A percentile compares a stretch with the other conserved stretches of the same genome.
phyloP scores from a whole-genome alignment of 2,888 invertebrate species.

The Nymphalis urticae region DNA sequence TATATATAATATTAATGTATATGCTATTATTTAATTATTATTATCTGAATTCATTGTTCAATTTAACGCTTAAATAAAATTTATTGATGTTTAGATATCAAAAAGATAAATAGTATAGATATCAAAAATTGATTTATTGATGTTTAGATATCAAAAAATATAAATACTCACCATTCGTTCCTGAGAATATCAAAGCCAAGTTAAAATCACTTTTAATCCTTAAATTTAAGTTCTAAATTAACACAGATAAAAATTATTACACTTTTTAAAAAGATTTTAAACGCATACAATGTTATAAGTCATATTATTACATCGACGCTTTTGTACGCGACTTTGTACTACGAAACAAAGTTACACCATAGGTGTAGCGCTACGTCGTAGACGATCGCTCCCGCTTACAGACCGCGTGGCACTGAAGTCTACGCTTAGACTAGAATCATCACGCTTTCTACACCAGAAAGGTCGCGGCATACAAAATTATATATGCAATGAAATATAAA shows the following conservation, averaged over 20 bases:
- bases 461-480: conserved; percentile 20
- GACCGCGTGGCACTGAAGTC: conserved; percentile 62
- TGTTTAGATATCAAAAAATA: too few species aligned
- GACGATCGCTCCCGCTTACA: conserved; percentile 63
- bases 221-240: not conserved
- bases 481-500: too few species aligned
- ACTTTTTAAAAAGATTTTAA: not conserved
- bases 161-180: too few species aligned
- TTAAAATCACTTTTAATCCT: not conserved
- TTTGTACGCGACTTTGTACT: conserved; percentile 20
- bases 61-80: too few species aligned
- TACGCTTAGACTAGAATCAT: conserved; percentile 27
- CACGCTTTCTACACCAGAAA: conserved; percentile 21
- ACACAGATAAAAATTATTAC: not conserved
- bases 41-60: too few species aligned
- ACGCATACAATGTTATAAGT: not conserved
- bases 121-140: too few species aligned
- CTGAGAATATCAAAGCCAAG: not conserved
- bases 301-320: conserved; percentile 5
- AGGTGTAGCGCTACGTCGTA: conserved; percentile 58
- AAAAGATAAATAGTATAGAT: too few species aligned
- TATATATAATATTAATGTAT: too few species aligned
- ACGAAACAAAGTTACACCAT: conserved; percentile 42
- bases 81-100: too few species aligned
- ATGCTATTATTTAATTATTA: too few species aligned